A percentile compares a stretch with the other conserved stretches of the same genome.
phyloP scores from a whole-genome alignment of 2,888 invertebrate species.

The Dascillus cervinus region DNA sequence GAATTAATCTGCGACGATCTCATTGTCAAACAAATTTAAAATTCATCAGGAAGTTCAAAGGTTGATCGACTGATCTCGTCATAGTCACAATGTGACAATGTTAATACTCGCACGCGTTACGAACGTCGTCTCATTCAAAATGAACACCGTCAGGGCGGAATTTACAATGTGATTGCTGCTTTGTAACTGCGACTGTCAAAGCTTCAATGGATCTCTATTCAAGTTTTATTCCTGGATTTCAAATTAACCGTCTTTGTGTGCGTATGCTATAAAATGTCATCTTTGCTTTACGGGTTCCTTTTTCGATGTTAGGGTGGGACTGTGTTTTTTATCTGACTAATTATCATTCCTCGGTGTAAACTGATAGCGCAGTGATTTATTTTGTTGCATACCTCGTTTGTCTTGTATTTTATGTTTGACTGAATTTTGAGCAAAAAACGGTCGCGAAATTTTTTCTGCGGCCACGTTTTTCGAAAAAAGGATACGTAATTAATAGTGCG shows the following conservation, averaged over 20 bases:
- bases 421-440: slow-evolving; percentile 21
- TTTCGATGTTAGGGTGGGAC: slow-evolving; percentile 11
- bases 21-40: slow-evolving; percentile 8
- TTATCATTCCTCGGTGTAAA: slow-evolving; percentile 25
- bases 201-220: slow-evolving; percentile 28
- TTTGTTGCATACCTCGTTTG: slow-evolving; percentile 13
- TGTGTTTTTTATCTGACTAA: slow-evolving; percentile 19
- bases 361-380: slow-evolving; percentile 24
- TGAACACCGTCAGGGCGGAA: slow-evolving; percentile 40
- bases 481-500: too few relatives aligned
- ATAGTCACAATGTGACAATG: slow-evolving; percentile 9
- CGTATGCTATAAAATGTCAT: slow-evolving; percentile 17
- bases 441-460: too few relatives aligned
- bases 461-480: too few relatives aligned
- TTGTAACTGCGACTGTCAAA: slow-evolving; percentile 34
- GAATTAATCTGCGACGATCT: too few relatives aligned
- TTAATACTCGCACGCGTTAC: slow-evolving; percentile 28
- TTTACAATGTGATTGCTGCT: slow-evolving; percentile 42
- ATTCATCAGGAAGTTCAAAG: slow-evolving; percentile 17
- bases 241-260: slow-evolving; percentile 38
- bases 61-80: slow-evolving; percentile 17
- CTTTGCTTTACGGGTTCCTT: slow-evolving; percentile 14
- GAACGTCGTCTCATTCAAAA: slow-evolving; percentile 33
- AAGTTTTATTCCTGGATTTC: slow-evolving; percentile 35
- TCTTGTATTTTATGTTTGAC: slow-evolving; percentile 7